A percentile compares a stretch with the other conserved stretches of the same genome.
Evolutionary conservation across 2,888 invertebrate genomes (phyloP).

Genomic region (Dynastes maya): DNA sequence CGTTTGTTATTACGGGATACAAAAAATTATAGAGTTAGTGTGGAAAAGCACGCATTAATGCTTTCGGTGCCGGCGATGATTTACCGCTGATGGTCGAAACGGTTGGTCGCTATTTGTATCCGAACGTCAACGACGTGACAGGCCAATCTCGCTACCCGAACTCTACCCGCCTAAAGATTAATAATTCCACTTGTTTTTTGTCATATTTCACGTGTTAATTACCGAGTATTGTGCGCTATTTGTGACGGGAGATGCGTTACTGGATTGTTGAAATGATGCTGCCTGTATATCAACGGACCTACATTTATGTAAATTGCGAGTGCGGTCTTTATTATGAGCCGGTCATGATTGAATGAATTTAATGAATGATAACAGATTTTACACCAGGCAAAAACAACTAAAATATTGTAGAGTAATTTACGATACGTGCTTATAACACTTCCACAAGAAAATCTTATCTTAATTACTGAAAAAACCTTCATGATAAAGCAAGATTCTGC

Average conservation of each 20-base stretch:
- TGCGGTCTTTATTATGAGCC: slow-evolving; percentile 36
- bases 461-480: too few relatives aligned
- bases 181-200: slow-evolving; percentile 69
- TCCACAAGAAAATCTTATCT: too few relatives aligned
- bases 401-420: background rate
- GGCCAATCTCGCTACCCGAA: slow-evolving; percentile 69
- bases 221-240: slow-evolving; percentile 63
- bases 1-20: slow-evolving; percentile 40
- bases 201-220: slow-evolving; percentile 70
- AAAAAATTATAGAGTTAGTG: slow-evolving; percentile 55
- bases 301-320: slow-evolving; percentile 1
- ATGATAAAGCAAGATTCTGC: too few relatives aligned
- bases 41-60: slow-evolving; percentile 60
- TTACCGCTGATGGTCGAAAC: slow-evolving; percentile 64
- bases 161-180: slow-evolving; percentile 64
- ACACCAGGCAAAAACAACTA: background rate
- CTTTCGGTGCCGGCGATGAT: slow-evolving; percentile 63
- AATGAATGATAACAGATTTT: slow-evolving; percentile 28
- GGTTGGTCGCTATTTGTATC: slow-evolving; percentile 67
- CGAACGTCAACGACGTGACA: slow-evolving; percentile 67
- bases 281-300: background rate
- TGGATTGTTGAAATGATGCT: background rate
- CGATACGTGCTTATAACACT: too few relatives aligned
- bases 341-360: slow-evolving; percentile 31
- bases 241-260: slow-evolving; percentile 53